Base-by-base conservation (phyloP, 2,888 invertebrate species). In the Drosophila borealis region DNA sequence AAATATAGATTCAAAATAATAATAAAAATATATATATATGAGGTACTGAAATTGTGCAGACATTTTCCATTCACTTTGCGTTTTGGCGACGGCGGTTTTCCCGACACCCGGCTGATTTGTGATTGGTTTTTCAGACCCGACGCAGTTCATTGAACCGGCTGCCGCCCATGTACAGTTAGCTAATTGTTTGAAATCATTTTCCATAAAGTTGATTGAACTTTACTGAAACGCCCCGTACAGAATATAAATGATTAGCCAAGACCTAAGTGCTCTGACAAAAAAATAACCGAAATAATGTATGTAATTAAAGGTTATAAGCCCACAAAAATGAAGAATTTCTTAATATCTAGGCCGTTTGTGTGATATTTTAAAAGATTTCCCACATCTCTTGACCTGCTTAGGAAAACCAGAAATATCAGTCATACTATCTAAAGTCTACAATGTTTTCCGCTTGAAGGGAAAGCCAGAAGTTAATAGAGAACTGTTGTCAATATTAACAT, bases 31-130 rank as follows among this genome's bases (percentile, higher is more conserved):
- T 45, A 36, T 33, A 19, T 10, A 41, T 45, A 45, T 45, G 42
- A 59, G 46, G 54, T 66, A 77, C 74, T 66, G 53, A 65, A 68
- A 71, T 64, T 75, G 66, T 69, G 64, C 62, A 86, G 80, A 80
- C 81, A 86, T 87, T 86, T 88, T 79, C 85, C 88, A 86, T 88
- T 85, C 85, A 85, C 85, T 88, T 85, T 82, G 83, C 81, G 80
- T 87, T 80, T 74, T 71, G 74, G 75, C 61, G 74, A 71, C 71
- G 79, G 66, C 65, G 70, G 78, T 78, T 84, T 84, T 87, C 67
- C 85, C 82, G 70, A 56, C 75, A 63, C 79, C 61, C 66, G 66
- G 59, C 49, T 71, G 59, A 71, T 67, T 74, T 74, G 72, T 74
- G 74, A 66, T 75, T 74, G 74, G 48, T 74, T 74, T 74, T 76